These are phyloP conservation scores for Macrosteles quadrilineatus DNA, from an alignment of 1,140 invertebrate species.

Conservation along the genomic window DNA sequence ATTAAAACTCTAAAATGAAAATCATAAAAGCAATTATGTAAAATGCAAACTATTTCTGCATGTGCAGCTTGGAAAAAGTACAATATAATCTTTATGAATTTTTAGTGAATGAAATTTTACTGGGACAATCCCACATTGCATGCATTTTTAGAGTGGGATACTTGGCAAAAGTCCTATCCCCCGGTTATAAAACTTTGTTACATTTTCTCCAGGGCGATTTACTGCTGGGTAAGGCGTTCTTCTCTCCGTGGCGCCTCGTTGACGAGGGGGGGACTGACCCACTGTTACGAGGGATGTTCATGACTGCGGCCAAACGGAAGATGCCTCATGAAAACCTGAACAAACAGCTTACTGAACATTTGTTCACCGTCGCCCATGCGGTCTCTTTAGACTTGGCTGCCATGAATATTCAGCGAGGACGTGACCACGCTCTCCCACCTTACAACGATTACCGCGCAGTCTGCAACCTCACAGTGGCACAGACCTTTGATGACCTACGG, in stretches of 20 bases:
- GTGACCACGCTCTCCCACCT: slow-evolving; percentile 70
- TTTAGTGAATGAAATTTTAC: no score
- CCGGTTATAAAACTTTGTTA: no score
- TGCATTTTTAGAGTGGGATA: no score
- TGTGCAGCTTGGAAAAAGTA: no score
- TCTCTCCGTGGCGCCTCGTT: slow-evolving; percentile 91
- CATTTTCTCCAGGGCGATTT: slow-evolving; percentile 69
- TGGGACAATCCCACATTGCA: no score
- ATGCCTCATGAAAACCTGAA: slow-evolving; percentile 88
- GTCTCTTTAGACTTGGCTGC: slow-evolving; percentile 94
- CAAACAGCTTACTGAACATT: slow-evolving; percentile 91
- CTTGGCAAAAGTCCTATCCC: no score
- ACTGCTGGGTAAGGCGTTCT: slow-evolving; percentile 91
- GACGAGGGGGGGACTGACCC: slow-evolving; percentile 98
- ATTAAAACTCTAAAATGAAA: no score
- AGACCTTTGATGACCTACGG: slow-evolving; percentile 85
- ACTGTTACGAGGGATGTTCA: slow-evolving; percentile 88
- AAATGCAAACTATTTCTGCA: no score
- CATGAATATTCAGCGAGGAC: slow-evolving; percentile 83
- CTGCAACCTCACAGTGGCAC: slow-evolving; percentile 80
- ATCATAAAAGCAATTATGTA: no score
- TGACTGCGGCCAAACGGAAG: slow-evolving; percentile 84
- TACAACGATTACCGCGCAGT: slow-evolving; percentile 85
- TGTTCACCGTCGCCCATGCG: slow-evolving; percentile 87
- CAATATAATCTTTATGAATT: no score